Evolutionary conservation across 2,888 invertebrate genomes (phyloP).

Genomic region (Rhingia campestris): DNA sequence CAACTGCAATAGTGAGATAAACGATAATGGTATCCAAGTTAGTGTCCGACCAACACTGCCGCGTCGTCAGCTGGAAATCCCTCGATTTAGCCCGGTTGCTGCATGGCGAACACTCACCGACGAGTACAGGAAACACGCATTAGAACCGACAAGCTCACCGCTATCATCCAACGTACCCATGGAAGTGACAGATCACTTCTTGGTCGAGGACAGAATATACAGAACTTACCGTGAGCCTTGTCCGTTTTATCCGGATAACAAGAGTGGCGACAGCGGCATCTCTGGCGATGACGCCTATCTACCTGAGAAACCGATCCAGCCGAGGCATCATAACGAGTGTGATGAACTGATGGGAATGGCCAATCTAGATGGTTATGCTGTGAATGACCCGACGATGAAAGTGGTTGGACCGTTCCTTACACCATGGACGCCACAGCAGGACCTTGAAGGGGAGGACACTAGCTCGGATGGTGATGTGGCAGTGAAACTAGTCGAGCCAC

Average conservation of each 20-base stretch:
- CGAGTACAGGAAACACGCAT: conserved; percentile 74
- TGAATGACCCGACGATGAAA: conserved; percentile 47
- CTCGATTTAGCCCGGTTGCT: conserved; percentile 91
- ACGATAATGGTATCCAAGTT: conserved; percentile 87
- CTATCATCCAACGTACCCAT: not conserved
- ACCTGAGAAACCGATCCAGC: conserved; percentile 58
- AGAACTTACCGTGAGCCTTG: conserved; percentile 84
- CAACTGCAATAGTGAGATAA: conserved; percentile 79
- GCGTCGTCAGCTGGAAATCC: conserved; percentile 89
- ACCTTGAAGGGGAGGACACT: conserved; percentile 87
- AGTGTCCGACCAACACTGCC: conserved; percentile 91
- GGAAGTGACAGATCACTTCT: conserved; percentile 62
- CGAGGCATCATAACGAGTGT: conserved; percentile 22
- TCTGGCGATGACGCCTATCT: conserved; percentile 86
- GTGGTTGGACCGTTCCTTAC: conserved; percentile 76
- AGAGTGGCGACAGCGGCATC: conserved; percentile 93
- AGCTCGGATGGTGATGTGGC: conserved; percentile 76
- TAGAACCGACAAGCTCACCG: not conserved
- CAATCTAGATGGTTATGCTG: conserved; percentile 19
- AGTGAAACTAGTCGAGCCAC: conserved; percentile 73
- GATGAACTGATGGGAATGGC: conserved; percentile 19
- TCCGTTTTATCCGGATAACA: conserved; percentile 85
- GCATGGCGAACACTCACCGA: conserved; percentile 89
- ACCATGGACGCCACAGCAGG: conserved; percentile 94
- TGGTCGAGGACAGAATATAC: conserved; percentile 84